Base-by-base conservation (phyloP, 2,113 vertebrate species). In the Calonectris borealis region DNA sequence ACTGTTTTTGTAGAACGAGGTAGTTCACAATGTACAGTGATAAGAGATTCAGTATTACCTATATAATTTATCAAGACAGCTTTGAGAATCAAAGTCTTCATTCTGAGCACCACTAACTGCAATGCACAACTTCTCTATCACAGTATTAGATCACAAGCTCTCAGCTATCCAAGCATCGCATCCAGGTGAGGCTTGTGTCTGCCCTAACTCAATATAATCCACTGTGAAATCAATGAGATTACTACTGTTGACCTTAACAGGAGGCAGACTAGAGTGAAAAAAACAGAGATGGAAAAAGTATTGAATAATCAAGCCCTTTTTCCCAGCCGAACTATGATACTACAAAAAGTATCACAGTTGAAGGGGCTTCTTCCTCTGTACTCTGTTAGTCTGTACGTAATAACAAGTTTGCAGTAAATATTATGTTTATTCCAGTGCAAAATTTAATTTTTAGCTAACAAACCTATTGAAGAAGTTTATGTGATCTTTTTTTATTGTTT, bases 381-480 rank as follows among this genome's bases (percentile, higher is more conserved):
- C 8, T 68, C 12, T 60, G 17, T 17, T 71, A 69, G 72, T 36
- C 84, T 46, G 16, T 49, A 40, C 0, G 0, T 52, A 84, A 44
- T 25, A 82, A 61, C 2, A 36, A 80, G 22, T 81, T 70, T 76
- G 46, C 36, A 54, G 65, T 34, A 16, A 69, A 34, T 46, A 58
- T 29, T 80, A 69, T 6, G 15, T 46, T 93, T 82, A 79, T 75
- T 77, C 25, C 46, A 83, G 24, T 36, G 75, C 96, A 94, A 96
- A 96, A 92, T 85, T 94, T 91, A 80, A 91, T 84, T 95, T 97
- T 96, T 83, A 70, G 25, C 85, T 86, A 86, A 90, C 65, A 94
- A 64, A 95, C 26, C 78, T 76, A 83, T 81, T 46, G 42, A 76
- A 82, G 32, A 82, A 93, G 55, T 91, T 97, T 96, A 82, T 88